A percentile compares a stretch with the other conserved stretches of the same genome.
Conservation (phyloP, 2,113 vertebrate species). For the Marmota flaviventris region DNA sequence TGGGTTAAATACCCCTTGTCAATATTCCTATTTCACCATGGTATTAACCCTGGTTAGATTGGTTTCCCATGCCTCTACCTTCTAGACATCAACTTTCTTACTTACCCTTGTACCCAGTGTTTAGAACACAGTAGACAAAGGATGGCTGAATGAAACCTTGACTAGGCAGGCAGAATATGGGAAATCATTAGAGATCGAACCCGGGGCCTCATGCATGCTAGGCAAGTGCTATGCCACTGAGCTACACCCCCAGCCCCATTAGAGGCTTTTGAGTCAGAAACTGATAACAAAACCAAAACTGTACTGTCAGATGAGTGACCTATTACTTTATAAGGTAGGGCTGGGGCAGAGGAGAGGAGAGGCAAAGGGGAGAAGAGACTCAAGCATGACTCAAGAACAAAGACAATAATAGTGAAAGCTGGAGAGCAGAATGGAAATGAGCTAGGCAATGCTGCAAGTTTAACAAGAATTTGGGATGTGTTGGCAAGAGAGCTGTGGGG, state of each 20-base stretch:
- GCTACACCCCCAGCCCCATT: neutral
- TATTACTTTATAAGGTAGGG: neutral
- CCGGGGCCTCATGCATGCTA: neutral
- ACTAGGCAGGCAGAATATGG: neutral
- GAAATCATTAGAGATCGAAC: neutral
- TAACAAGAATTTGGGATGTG: neutral
- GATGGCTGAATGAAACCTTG: neutral
- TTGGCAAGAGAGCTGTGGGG: neutral
- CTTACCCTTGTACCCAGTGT: neutral
- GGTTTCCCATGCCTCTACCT: neutral
- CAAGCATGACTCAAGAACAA: neutral
- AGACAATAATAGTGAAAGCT: neutral
- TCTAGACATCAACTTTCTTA: neutral
- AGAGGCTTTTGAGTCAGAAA: conserved; percentile 29
- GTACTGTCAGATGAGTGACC: neutral
- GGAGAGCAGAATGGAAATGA: neutral
- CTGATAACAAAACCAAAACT: neutral
- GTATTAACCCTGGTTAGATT: neutral
- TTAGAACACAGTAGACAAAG: neutral
- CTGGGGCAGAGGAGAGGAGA: neutral
- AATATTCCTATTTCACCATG: neutral
- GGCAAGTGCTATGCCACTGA: neutral
- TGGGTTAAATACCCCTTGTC: neutral
- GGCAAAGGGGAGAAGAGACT: neutral
- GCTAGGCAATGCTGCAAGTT: neutral